These are phyloP conservation scores for Sinocyclocheilus rhinocerous DNA, from an alignment of 2,113 vertebrate genomes.

Conservation along the genomic window DNA sequence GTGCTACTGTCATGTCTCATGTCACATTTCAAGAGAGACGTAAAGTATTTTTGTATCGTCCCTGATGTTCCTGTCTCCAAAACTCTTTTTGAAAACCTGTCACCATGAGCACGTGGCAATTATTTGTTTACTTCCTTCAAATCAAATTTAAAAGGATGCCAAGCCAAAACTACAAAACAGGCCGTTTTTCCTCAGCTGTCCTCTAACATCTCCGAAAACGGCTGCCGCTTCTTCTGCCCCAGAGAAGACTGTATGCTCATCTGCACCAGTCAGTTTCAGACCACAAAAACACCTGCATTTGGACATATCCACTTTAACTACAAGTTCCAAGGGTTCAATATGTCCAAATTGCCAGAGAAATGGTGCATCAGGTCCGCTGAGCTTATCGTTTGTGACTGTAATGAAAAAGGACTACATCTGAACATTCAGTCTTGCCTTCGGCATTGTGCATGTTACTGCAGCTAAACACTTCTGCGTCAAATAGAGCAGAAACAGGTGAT, in stretches of 20 bases:
- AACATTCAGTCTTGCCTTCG: constrained; percentile 8
- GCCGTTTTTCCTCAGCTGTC: not conserved
- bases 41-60: constrained; percentile 45
- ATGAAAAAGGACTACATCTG: constrained; percentile 11
- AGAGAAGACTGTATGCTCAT: not conserved
- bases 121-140: constrained; percentile 48
- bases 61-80: constrained; percentile 53
- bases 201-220: constrained; percentile 14
- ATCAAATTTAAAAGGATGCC: constrained; percentile 38
- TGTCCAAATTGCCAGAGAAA: not conserved
- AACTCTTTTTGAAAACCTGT: constrained; percentile 47
- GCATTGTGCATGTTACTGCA: not conserved
- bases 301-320: not conserved
- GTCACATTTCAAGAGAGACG: constrained; percentile 46
- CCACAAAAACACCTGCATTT: not conserved
- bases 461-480: constrained; percentile 10
- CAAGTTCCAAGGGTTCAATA: not conserved
- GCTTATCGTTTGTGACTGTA: constrained; percentile 1
- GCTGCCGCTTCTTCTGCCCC: constrained; percentile 5
- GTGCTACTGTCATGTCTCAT: constrained; percentile 49
- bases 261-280: not conserved
- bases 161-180: constrained; percentile 35
- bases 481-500: constrained; percentile 42
- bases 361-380: not conserved
- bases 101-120: constrained; percentile 21